Evolutionary conservation across 2,888 invertebrate species (phyloP).

Genomic region (Himalopsyche kuldschensis): DNA sequence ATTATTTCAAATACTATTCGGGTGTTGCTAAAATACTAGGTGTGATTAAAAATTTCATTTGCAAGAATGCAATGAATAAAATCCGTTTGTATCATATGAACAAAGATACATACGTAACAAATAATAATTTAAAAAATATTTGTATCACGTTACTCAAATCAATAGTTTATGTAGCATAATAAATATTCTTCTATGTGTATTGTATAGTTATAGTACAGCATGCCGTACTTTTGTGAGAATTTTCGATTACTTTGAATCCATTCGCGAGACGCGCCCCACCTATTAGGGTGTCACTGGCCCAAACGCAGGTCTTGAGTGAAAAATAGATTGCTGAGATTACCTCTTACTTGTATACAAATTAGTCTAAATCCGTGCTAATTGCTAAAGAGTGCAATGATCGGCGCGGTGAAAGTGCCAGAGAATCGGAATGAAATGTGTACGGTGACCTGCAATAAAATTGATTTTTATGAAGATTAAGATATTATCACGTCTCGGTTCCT

Average conservation of each 20-base stretch:
- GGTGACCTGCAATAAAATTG: conserved; percentile 15
- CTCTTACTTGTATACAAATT: background rate
- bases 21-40: too few relatives aligned
- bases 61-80: too few relatives aligned
- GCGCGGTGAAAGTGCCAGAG: conserved; percentile 10
- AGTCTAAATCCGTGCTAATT: background rate
- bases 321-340: background rate
- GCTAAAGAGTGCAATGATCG: background rate
- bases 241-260: background rate
- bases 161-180: too few relatives aligned
- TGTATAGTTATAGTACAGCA: too few relatives aligned
- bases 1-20: too few relatives aligned
- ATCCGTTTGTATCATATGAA: too few relatives aligned
- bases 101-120: too few relatives aligned
- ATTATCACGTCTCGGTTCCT: background rate
- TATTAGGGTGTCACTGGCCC: background rate
- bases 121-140: too few relatives aligned
- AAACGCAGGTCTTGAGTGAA: background rate
- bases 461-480: background rate
- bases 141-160: too few relatives aligned
- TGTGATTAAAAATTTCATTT: too few relatives aligned
- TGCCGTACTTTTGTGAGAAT: background rate
- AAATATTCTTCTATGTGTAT: too few relatives aligned
- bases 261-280: background rate
- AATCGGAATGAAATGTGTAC: background rate